phyloP scores from a whole-genome alignment of 1,140 invertebrate genomes.

The Physella acuta region DNA sequence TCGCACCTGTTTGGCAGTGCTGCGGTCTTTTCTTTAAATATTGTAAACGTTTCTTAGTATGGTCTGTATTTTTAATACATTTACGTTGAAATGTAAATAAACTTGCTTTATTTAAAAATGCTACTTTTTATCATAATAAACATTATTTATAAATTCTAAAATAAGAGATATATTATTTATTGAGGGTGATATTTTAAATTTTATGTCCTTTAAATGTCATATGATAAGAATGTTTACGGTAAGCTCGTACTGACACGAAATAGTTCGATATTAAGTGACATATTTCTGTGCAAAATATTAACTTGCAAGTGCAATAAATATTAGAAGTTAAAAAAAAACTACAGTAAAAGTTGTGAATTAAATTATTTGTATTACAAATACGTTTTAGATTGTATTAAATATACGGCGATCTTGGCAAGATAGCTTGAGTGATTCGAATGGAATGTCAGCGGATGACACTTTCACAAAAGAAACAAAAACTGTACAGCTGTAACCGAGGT shows the following conservation, averaged over 20 bases:
- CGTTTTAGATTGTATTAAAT: not conserved
- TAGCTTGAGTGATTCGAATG: slow-evolving; percentile 9
- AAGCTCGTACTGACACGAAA: slow-evolving; percentile 16
- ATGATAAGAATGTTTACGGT: slow-evolving; percentile 1
- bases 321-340: not conserved
- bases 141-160: too few species aligned
- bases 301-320: not conserved
- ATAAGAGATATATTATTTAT: too few species aligned
- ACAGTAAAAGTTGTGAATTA: not conserved
- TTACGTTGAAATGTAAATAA: too few species aligned
- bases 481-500: too few species aligned
- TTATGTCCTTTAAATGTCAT: not conserved
- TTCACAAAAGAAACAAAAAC: slow-evolving; percentile 11
- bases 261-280: not conserved
- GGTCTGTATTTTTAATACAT: not conserved
- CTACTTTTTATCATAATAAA: too few species aligned
- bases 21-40: slow-evolving; percentile 1
- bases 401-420: not conserved
- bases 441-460: slow-evolving; percentile 18
- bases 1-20: slow-evolving; percentile 25
- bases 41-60: not conserved
- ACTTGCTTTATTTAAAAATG: too few species aligned
- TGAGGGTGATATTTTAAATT: too few species aligned
- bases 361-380: not conserved
- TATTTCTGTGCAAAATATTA: not conserved